Conservation (phyloP, 2,888 invertebrate genomes). For the Labia minor region DNA sequence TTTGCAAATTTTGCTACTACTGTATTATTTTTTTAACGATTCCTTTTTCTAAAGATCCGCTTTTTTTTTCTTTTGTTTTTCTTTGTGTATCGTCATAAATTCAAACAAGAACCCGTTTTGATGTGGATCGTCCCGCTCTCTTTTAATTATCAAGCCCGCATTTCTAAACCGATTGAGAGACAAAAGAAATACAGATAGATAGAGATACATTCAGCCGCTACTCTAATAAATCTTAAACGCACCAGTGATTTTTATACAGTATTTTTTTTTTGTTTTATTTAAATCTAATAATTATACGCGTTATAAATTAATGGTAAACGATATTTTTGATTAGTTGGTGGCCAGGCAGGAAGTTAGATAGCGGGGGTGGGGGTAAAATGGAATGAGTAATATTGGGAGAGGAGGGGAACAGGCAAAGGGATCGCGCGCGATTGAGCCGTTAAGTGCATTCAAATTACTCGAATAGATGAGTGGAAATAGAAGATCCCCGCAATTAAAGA, state of each 20-base stretch:
- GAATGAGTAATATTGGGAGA: background rate
- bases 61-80: background rate
- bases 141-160: background rate
- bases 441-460: background rate
- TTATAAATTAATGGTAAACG: slow-evolving; percentile 1
- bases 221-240: background rate
- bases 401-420: background rate
- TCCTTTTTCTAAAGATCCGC: no score
- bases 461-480: no score
- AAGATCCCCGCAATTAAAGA: no score
- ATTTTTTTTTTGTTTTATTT: background rate
- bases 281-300: background rate
- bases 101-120: background rate
- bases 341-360: background rate
- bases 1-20: no score
- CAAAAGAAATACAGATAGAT: background rate
- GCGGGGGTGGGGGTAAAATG: background rate
- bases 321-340: background rate
- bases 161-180: background rate
- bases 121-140: background rate
- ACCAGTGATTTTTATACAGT: background rate
- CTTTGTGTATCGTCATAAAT: background rate
- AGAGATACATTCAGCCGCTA: no score
- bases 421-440: slow-evolving; percentile 1
- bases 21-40: no score